Evolutionary conservation across 1,140 invertebrate genomes (phyloP).

Genomic region (Aphelenchoides fujianensis): DNA sequence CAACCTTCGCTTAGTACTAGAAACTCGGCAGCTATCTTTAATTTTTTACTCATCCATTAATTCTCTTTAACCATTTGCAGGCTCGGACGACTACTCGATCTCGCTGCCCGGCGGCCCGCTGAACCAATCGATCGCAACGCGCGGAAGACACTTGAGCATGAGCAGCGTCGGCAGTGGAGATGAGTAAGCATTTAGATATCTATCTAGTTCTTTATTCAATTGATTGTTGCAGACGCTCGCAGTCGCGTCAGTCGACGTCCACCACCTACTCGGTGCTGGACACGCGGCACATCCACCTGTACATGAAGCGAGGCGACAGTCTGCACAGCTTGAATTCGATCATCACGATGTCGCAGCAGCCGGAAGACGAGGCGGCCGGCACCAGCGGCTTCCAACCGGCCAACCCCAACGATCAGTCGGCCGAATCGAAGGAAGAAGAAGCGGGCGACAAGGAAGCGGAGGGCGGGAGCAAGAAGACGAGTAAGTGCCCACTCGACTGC

Average conservation of each 20-base stretch:
- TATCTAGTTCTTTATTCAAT: no score
- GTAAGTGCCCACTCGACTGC: neutral
- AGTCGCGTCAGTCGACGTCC: neutral
- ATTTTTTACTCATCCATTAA: no score
- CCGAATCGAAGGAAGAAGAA: neutral
- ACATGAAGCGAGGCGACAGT: constrained; percentile 25
- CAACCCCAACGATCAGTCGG: no score
- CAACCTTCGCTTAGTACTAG: no score
- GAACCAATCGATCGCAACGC: neutral
- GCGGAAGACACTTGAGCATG: neutral
- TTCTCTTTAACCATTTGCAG: no score
- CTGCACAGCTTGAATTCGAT: neutral
- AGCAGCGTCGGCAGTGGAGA: neutral
- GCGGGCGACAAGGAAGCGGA: no score
- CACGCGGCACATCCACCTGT: constrained; percentile 33
- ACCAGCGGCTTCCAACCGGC: no score
- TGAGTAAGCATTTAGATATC: no score
- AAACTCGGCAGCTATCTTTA: no score
- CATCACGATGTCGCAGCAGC: neutral
- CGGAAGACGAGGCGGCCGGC: no score
- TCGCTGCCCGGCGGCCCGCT: neutral
- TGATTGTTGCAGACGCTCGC: neutral
- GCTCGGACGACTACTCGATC: constrained; percentile 21
- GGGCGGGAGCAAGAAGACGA: constrained; percentile 5
- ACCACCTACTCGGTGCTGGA: constrained; percentile 15